Evolutionary conservation across 2,113 vertebrate genomes (phyloP), one percentile per base, ranked within the genome.

Genomic region (Dryoscopus gambensis): DNA sequence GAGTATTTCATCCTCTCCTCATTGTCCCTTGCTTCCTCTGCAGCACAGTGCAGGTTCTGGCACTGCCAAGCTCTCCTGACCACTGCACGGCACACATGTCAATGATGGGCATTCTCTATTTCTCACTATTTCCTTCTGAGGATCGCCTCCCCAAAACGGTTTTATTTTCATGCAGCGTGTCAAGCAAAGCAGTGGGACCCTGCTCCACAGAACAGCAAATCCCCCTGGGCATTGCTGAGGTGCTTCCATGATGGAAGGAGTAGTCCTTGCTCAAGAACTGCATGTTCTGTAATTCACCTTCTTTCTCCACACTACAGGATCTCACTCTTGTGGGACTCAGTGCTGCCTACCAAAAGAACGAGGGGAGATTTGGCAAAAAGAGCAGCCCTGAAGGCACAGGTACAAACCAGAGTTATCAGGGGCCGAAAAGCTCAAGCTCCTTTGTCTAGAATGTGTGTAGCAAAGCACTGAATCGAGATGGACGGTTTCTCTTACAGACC

Each of bases 21-120:
- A 5, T 14, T 21, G 3, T 27, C 40, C 30, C 23, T 24, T 2
- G 3, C 23, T 9, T n/a, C 8, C 57, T 27, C 46, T 22, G 35
- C 30, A 7, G 24, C 4, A 2, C 1, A 21, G 55, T 0, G 20
- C 10, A 12, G 20, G 15, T 5, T 25, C 30, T 24, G 59, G 35
- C 74, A 14, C 2, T 9, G 46, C 30, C 63, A 47, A 30, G 14
- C 47, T 67, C 81, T 64, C 63, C 67, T 4, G 24, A 13, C 3
- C 27, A 3, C 3, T 9, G 27, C 47, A 6, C 1, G 15, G 27
- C 46, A n/a, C 4, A 1, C 13, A 0, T 3, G 11, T 6, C 13
- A 25, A 4, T 6, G 5, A n/a, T 2, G 13, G 35, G 28, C 27
- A 11, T 35, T 39, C 64, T 23, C 18, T 6, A 0, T 31, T 55